Conservation (phyloP, 1,140 invertebrate genomes). For the Drosophila takahashii region DNA sequence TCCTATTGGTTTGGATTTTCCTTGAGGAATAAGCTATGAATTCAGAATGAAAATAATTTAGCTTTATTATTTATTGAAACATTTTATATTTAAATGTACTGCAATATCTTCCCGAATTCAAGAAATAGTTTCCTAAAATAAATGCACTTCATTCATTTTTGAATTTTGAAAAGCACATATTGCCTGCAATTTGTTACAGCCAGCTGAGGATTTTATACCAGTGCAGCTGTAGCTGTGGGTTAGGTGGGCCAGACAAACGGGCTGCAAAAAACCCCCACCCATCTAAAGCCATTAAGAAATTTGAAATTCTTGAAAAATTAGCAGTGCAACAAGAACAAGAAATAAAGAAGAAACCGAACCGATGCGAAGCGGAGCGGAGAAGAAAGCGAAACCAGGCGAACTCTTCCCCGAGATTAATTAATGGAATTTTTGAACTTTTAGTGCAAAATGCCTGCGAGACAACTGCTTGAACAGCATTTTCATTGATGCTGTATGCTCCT, state of each 20-base stretch:
- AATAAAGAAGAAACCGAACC: background rate
- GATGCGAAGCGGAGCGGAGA: background rate
- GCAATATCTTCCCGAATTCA: too few species aligned
- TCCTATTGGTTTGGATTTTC: too few species aligned
- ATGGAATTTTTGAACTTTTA: conserved; percentile 77
- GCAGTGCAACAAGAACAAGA: conserved; percentile 23
- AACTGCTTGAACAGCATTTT: conserved; percentile 61
- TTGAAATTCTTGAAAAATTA: conserved; percentile 63
- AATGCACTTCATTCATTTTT: background rate
- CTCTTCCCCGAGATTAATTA: conserved; percentile 58
- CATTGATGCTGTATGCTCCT: conserved; percentile 34
- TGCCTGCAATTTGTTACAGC: background rate
- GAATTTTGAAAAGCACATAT: background rate
- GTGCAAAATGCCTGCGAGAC: conserved; percentile 55
- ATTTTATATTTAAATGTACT: too few species aligned
- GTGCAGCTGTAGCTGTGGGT: conserved; percentile 3
- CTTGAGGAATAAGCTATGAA: too few species aligned
- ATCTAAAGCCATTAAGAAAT: conserved; percentile 39
- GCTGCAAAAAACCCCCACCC: conserved; percentile 5
- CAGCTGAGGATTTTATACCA: conserved; percentile 2
- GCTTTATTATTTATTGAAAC: too few species aligned
- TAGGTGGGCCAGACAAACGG: conserved; percentile 25
- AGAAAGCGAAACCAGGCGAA: conserved; percentile 34
- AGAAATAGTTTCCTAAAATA: background rate
- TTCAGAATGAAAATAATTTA: too few species aligned